Evolutionary conservation across 1,140 invertebrate genomes (phyloP), one percentile per base, ranked within the genome.

Genomic region (Hylaeus anthracinus): DNA sequence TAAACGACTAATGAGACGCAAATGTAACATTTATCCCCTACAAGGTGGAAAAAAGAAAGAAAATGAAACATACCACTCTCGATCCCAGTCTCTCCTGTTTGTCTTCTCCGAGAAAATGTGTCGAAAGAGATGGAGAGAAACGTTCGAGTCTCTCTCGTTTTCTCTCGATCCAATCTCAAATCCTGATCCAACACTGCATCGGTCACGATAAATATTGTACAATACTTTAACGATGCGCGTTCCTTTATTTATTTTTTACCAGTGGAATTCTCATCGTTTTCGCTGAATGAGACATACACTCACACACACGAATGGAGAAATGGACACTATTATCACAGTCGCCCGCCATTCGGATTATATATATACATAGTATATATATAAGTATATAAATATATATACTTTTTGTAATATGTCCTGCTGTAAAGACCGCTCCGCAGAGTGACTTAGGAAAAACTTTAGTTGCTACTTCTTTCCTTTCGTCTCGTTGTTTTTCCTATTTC

Each of bases 1-100:
- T 90, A 86, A 89, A 90, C 26, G 66, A 86, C 85, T 86, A 86
- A 87, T 87, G 80, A 90, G 82, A 87, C 69, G 82, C 67, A 88
- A 82, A 87, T 88, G 75, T 88, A 88, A 87, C 81, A 65, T 85
- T 83, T 90, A 80, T 88, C 81, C 72, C 81, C 56, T 39, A 26
- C 26, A 26, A 69, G 39, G 60, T 39, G 12, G 80, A 78, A 55
- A n/a, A n/a, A 53, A 53, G 53, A n/a, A 63, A 65, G 14, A 61
- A 26, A 72, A 66, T n/a, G 37, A 39, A 41, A 64, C 39, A 55
- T 60, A 37, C 64, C 64, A 45, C 53, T 60, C 37, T 72, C 53
- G 55, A 64, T 78, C 67, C 76, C 58, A 51, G 39, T 64, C 56
- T 64, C 56, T 65, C 43, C 51, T 56, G 26, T 41, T 53, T 77